Conservation (phyloP, 2,797 vertebrate species). For the Falco berigora region DNA sequence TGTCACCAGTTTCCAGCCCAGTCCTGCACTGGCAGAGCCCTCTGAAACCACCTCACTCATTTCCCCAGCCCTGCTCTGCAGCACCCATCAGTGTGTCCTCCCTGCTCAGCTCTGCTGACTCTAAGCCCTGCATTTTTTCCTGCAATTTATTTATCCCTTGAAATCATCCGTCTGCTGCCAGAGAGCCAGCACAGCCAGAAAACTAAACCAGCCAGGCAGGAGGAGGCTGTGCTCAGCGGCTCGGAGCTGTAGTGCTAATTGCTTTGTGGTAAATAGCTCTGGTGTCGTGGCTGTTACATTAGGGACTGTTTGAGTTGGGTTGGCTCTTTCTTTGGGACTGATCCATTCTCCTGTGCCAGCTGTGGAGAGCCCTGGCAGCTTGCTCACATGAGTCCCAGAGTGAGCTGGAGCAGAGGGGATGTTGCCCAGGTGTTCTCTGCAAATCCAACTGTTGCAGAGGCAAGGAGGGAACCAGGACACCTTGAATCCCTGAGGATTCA, state of each 20-base stretch:
- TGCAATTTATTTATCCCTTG: background rate
- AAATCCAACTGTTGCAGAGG: background rate
- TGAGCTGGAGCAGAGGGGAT: background rate
- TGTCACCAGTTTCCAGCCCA: background rate
- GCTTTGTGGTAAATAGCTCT: background rate
- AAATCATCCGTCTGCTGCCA: background rate
- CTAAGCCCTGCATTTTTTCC: accelerated
- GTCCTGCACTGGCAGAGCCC: background rate
- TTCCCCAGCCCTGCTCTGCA: background rate
- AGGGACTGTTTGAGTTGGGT: background rate
- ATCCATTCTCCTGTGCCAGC: background rate
- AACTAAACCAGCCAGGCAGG: background rate
- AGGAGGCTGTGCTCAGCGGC: background rate
- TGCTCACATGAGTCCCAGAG: background rate
- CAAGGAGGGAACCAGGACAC: background rate
- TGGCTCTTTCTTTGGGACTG: background rate
- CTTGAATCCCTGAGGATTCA: background rate
- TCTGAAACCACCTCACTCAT: background rate
- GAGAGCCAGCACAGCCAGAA: background rate
- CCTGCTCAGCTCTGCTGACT: background rate
- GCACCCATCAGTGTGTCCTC: background rate
- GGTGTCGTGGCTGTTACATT: accelerated
- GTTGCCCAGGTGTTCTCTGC: background rate
- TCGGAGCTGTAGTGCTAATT: background rate
- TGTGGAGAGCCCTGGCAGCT: background rate